phyloP scores from a whole-genome alignment of 2,113 vertebrate species.

The Leucoraja erinaceus region DNA sequence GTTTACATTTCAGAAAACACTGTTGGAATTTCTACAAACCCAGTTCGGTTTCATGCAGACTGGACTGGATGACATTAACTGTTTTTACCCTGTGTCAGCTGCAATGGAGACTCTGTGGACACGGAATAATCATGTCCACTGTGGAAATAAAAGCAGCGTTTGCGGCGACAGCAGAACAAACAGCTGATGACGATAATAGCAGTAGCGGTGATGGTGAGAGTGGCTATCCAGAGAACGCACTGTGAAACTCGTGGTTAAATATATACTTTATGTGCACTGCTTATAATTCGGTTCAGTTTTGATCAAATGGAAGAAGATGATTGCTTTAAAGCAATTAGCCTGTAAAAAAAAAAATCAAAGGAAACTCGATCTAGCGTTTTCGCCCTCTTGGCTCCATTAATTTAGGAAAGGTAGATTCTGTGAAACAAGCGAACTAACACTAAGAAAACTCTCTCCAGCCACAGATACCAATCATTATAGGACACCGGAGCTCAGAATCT shows the following conservation, averaged over 20 bases:
- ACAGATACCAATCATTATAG: not conserved
- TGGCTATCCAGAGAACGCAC: not conserved
- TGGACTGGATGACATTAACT: not conserved
- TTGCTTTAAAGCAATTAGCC: not conserved
- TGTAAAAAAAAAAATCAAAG: not conserved
- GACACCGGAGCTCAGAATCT: not conserved
- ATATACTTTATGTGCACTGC: not conserved
- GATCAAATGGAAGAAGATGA: not conserved
- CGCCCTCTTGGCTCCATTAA: not conserved
- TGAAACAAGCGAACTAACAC: constrained; percentile 3
- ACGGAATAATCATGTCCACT: constrained; percentile 6
- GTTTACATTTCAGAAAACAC: not conserved
- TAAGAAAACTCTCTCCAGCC: not conserved
- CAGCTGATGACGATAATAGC: not conserved
- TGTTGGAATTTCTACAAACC: not conserved
- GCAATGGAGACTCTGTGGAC: not conserved
- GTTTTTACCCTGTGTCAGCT: not conserved
- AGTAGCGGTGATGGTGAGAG: not conserved
- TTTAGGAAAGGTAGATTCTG: not conserved
- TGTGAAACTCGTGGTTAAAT: not conserved
- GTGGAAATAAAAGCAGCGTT: constrained; percentile 8
- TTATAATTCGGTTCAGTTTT: not conserved
- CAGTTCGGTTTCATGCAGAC: not conserved
- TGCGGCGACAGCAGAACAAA: not conserved
- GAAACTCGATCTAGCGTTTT: not conserved